Evolutionary conservation across 2,797 vertebrate genomes (phyloP).

Genomic region (Rhincodon typus): DNA sequence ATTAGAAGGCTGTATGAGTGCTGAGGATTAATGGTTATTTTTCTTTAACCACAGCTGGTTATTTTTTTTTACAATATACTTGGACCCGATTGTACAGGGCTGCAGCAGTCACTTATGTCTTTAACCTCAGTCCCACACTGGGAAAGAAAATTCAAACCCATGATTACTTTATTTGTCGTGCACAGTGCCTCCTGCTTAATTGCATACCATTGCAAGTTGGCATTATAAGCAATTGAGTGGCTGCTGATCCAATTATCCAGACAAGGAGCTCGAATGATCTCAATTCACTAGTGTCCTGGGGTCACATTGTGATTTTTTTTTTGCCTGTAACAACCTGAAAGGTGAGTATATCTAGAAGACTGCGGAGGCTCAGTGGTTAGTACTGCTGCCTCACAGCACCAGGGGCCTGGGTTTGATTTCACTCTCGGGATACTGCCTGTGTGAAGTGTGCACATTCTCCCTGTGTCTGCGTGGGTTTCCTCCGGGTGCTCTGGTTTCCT

Average conservation of each 20-base stretch:
- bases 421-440: no score
- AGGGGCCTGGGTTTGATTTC: no score
- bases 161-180: conserved; percentile 33
- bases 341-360: background rate
- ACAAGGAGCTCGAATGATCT: conserved; percentile 12
- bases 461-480: no score
- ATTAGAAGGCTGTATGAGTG: conserved; percentile 1
- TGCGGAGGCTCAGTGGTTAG: no score
- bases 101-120: conserved; percentile 31
- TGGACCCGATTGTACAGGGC: conserved; percentile 20
- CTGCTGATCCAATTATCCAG: conserved; percentile 31
- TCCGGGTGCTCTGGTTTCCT: no score
- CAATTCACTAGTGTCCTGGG: conserved; percentile 1
- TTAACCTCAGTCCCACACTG: conserved; percentile 28
- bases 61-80: conserved; percentile 28
- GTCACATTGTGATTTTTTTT: conserved; percentile 21
- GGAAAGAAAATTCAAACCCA: conserved; percentile 34
- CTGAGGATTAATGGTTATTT: conserved; percentile 31
- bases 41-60: conserved; percentile 25
- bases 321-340: background rate
- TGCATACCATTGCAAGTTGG: conserved; percentile 17
- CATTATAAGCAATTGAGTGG: conserved; percentile 32
- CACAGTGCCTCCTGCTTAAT: conserved; percentile 32
- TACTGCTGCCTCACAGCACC: no score
- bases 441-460: no score